Base-by-base conservation (phyloP, 1,140 invertebrate genomes). In the Campoletis sonorensis region DNA sequence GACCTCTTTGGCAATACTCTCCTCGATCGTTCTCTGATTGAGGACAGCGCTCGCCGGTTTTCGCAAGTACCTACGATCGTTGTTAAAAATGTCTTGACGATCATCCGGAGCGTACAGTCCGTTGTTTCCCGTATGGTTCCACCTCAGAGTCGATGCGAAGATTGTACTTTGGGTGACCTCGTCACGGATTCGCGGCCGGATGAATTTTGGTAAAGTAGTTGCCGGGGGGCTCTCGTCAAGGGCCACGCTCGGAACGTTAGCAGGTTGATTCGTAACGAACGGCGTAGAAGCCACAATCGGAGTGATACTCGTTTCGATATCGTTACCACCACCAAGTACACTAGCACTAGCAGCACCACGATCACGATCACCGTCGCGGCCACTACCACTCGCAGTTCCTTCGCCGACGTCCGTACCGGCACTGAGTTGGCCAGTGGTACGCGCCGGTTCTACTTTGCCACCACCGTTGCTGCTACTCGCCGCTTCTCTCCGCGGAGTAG, bases 321-420 rank as follows among this genome's bases (percentile, higher is more conserved):
- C 40, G 73, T 26, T 77, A 64, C 73, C 73, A 77, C 51, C 73
- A 75, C 72, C 26, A 49, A 45, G 40, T 11, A 45, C 40, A 45
- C 40, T 45, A 45, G 40, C 68, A 70, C 18, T 21, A 33, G 2
- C 68, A 37, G 27, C 68, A 49, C 37, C 37, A 21, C 64, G 54
- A 81, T 61, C 45, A 49, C 45, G 21, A 15, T 27, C 72, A 11
- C 77, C 45, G 21, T 27, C 30, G 51, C 30, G 18, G 64, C 78
- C 15, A 70, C 30, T 76, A 79, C 27, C 81, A 58, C 26, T 83
- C 73, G 86, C 82, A 89, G 86, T 85, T 85, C 81, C 86, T 88
- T 86, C 84, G 84, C 88, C 90, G 88, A 90, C 88, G 88, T 89
- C 87, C 88, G 89, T 85, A 85, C 88, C 90, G 87, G 88, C 85